These are phyloP conservation scores for Tetropium fuscum DNA, from an alignment of 2,888 invertebrate species.

Conservation along the genomic window DNA sequence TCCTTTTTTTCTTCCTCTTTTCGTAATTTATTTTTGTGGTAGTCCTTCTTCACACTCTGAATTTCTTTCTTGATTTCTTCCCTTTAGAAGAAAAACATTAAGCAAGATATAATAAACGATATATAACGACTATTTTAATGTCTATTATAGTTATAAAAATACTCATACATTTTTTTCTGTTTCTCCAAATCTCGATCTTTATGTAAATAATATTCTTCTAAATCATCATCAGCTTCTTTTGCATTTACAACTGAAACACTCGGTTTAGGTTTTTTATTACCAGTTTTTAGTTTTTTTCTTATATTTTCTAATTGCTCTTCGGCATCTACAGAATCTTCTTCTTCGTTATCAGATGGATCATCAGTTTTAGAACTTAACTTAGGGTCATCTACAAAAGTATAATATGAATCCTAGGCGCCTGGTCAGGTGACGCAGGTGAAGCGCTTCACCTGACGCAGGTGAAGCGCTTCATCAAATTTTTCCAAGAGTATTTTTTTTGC, in stretches of 20 bases:
- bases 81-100: constrained; percentile 62
- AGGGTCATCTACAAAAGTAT: constrained; percentile 76
- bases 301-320: constrained; percentile 65
- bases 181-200: constrained; percentile 73
- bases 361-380: constrained; percentile 83
- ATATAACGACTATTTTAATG: background rate
- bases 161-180: constrained; percentile 60
- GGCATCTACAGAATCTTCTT: constrained; percentile 53
- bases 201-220: constrained; percentile 70
- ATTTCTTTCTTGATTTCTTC: constrained; percentile 83
- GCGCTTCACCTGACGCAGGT: too few relatives aligned
- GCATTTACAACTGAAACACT: background rate
- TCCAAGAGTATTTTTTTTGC: too few relatives aligned
- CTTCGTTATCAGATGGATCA: constrained; percentile 54
- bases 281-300: constrained; percentile 66
- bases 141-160: background rate
- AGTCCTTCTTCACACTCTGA: constrained; percentile 74
- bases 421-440: too few relatives aligned
- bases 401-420: background rate
- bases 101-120: background rate
- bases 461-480: too few relatives aligned
- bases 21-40: constrained; percentile 70
- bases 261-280: constrained; percentile 43
- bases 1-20: constrained; percentile 66
- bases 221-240: constrained; percentile 52